Percentiles rank a stretch among this genome's conserved stretches.
Evolutionary conservation across 1,140 invertebrate species (phyloP).

Genomic region (Penaeus vannamei): DNA sequence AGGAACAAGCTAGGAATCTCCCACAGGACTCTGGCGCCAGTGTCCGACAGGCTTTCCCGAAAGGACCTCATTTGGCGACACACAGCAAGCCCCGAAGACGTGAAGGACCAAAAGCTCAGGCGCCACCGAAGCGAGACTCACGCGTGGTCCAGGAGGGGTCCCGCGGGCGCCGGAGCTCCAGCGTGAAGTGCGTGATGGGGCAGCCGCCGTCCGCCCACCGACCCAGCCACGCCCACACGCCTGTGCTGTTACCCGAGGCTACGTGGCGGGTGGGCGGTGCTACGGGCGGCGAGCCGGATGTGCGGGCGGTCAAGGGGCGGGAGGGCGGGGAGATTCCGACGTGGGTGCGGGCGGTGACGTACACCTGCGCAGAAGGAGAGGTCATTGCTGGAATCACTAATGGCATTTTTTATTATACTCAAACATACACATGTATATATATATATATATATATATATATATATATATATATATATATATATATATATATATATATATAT

Average conservation of each 20-base stretch:
- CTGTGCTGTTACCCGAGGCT: constrained; percentile 63
- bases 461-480: too few species aligned
- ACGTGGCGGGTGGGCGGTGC: constrained; percentile 58
- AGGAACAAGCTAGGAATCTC: too few species aligned
- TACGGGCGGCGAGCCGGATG: constrained; percentile 65
- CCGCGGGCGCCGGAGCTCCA: constrained; percentile 72
- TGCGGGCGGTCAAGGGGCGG: constrained; percentile 62
- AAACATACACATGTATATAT: background rate
- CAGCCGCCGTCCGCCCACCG: constrained; percentile 76
- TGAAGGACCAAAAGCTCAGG: too few species aligned
- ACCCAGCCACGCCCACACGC: constrained; percentile 72
- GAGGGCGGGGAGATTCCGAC: constrained; percentile 65
- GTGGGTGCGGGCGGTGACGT: constrained; percentile 64
- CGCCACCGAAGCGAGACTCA: background rate
- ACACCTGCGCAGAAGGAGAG: constrained; percentile 77
- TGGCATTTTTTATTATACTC: background rate
- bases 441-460: background rate
- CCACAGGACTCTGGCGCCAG: too few species aligned
- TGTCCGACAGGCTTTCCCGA: too few species aligned
- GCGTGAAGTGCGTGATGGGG: constrained; percentile 75
- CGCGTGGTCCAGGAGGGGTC: constrained; percentile 69
- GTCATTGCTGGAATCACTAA: background rate
- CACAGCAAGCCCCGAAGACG: too few species aligned
- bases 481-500: too few species aligned
- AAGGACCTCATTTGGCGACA: too few species aligned